Evolutionary conservation across 2,797 vertebrate genomes (phyloP).

Genomic region (Meda fulgida): DNA sequence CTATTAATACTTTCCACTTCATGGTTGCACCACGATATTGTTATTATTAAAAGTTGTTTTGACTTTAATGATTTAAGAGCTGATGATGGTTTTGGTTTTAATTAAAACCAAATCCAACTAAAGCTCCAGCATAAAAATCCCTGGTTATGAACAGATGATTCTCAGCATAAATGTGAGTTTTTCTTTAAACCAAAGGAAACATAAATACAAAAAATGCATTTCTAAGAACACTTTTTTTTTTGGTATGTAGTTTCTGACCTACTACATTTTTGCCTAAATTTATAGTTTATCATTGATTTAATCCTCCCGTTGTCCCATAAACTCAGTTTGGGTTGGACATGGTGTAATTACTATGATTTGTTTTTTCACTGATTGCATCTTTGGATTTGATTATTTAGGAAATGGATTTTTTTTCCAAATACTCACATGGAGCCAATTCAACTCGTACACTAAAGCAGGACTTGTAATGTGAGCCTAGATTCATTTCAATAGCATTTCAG

Average conservation of each 20-base stretch:
- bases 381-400: constrained; percentile 45
- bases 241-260: not conserved
- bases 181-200: not conserved
- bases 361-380: constrained; percentile 50
- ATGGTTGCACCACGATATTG: not conserved
- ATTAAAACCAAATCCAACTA: not conserved
- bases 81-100: not conserved
- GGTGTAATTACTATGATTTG: constrained; percentile 22
- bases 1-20: not conserved
- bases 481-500: constrained; percentile 25
- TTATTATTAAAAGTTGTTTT: not conserved
- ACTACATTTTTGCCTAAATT: constrained; percentile 5
- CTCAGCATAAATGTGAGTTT: not conserved
- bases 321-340: constrained; percentile 16
- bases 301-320: not conserved
- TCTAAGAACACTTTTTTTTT: not conserved
- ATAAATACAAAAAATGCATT: not conserved
- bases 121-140: not conserved
- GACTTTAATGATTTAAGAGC: not conserved
- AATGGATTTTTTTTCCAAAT: constrained; percentile 41
- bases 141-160: not conserved
- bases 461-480: constrained; percentile 1
- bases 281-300: constrained; percentile 15
- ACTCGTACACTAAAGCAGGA: not conserved
- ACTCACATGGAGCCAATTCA: constrained; percentile 38